A percentile compares a stretch with the other conserved stretches of the same genome.
Conservation (phyloP, 2,888 invertebrate species). For the Callyntrura guangdongensis region DNA sequence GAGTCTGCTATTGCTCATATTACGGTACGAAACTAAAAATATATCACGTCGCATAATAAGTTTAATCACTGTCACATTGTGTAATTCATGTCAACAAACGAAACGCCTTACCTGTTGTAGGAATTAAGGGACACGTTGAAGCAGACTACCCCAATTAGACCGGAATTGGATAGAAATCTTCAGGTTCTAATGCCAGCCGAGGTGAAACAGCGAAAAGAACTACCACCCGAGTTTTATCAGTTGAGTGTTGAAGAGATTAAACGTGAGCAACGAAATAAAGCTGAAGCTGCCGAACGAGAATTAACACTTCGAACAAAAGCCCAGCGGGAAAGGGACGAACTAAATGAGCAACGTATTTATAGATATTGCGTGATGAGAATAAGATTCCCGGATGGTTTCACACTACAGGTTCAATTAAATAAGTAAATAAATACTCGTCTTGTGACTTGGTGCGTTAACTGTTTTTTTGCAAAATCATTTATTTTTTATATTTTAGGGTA, state of each 20-base stretch:
- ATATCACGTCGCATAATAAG: no score
- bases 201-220: slow-evolving; percentile 89
- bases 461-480: not conserved
- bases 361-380: slow-evolving; percentile 91
- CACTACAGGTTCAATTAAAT: slow-evolving; percentile 89
- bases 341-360: slow-evolving; percentile 92
- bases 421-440: not conserved
- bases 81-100: no score
- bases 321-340: slow-evolving; percentile 96
- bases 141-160: slow-evolving; percentile 92
- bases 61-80: no score
- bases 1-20: slow-evolving; percentile 74
- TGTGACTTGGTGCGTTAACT: no score
- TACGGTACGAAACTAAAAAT: slow-evolving; percentile 72
- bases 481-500: slow-evolving; percentile 89
- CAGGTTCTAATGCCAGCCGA: slow-evolving; percentile 93
- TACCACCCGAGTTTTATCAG: slow-evolving; percentile 95
- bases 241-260: slow-evolving; percentile 94
- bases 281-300: slow-evolving; percentile 92
- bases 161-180: slow-evolving; percentile 95
- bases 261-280: slow-evolving; percentile 91
- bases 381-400: slow-evolving; percentile 94
- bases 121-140: slow-evolving; percentile 92
- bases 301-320: slow-evolving; percentile 96
- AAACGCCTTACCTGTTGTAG: slow-evolving; percentile 86